phyloP scores from a whole-genome alignment of 2,888 invertebrate species.

The Antheraea assamensis region DNA sequence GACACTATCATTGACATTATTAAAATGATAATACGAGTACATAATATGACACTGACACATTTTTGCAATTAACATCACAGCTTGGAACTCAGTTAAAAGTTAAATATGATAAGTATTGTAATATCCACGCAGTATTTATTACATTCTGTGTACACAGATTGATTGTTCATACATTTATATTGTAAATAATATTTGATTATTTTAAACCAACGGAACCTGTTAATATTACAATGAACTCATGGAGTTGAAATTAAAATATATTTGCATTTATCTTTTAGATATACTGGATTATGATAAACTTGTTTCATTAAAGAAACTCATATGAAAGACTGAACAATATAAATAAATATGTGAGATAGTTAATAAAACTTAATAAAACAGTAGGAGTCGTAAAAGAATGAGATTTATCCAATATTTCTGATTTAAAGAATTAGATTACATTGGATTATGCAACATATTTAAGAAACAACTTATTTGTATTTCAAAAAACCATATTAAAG shows the following conservation, averaged over 20 bases:
- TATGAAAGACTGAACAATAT: too few species aligned
- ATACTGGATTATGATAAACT: too few species aligned
- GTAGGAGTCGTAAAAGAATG: background rate
- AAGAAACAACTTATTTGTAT: too few species aligned
- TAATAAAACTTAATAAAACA: too few species aligned
- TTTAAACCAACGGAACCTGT: too few species aligned
- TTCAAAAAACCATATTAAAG: background rate
- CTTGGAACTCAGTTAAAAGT: constrained; percentile 2
- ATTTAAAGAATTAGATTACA: background rate
- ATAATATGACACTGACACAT: constrained; percentile 56
- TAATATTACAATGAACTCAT: too few species aligned
- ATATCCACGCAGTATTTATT: background rate
- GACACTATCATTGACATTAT: constrained; percentile 47
- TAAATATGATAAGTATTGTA: background rate
- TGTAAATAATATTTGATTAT: background rate
- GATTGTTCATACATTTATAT: background rate
- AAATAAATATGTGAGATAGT: too few species aligned
- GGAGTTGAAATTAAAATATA: too few species aligned
- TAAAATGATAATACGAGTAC: constrained; percentile 44
- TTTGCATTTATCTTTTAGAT: too few species aligned
- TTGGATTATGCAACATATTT: background rate
- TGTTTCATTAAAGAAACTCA: too few species aligned
- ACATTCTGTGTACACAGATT: background rate
- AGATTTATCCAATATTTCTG: background rate
- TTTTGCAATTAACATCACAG: constrained; percentile 34